phyloP scores from a whole-genome alignment of 1,140 invertebrate genomes.

The Drosophila baimaii region DNA sequence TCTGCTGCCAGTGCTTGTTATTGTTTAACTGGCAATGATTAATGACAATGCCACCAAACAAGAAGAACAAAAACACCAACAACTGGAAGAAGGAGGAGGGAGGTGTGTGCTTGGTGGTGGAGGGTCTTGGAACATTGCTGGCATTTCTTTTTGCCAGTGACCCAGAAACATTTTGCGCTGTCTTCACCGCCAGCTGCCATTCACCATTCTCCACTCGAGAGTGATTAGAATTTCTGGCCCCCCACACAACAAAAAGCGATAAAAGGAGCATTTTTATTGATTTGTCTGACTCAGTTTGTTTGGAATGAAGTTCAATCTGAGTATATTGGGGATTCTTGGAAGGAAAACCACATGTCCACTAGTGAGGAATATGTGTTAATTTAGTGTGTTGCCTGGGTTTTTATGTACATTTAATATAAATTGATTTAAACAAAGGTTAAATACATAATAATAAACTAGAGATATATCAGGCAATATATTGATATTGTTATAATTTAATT shows the following conservation, averaged over 20 bases:
- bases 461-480: no score
- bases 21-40: constrained; percentile 79
- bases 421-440: no score
- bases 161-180: constrained; percentile 60
- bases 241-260: not conserved
- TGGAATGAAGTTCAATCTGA: constrained; percentile 14
- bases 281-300: constrained; percentile 40
- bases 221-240: constrained; percentile 50
- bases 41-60: constrained; percentile 63
- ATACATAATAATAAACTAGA: no score
- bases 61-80: constrained; percentile 11
- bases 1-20: constrained; percentile 51
- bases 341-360: not conserved
- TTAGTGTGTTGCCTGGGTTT: no score
- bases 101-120: constrained; percentile 25
- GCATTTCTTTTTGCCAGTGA: constrained; percentile 69
- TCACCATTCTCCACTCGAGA: constrained; percentile 37
- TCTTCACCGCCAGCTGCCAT: constrained; percentile 36
- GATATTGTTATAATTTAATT: no score
- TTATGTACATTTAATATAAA: no score
- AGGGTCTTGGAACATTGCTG: constrained; percentile 53
- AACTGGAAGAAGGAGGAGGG: not conserved
- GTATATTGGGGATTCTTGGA: not conserved
- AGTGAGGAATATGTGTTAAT: not conserved
- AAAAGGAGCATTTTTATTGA: constrained; percentile 38